Percentiles rank a stretch among this genome's conserved stretches.
These are phyloP conservation scores for Lethocerus indicus DNA, from an alignment of 1,140 invertebrate species.

Conservation along the genomic window DNA sequence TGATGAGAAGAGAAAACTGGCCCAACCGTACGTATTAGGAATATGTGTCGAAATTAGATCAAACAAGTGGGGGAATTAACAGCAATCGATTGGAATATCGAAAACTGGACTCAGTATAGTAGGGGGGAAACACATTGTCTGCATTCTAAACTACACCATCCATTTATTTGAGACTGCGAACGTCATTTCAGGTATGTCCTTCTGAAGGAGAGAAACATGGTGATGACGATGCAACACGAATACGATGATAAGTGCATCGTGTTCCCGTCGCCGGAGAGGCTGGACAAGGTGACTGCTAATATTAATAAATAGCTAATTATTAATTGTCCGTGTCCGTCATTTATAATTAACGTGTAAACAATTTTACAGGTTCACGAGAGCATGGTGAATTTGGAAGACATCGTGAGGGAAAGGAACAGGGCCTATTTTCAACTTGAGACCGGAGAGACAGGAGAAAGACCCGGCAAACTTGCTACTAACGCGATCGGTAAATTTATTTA, in stretches of 20 bases:
- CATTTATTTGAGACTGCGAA: no score
- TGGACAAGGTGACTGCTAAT: conserved; percentile 61
- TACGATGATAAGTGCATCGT: conserved; percentile 43
- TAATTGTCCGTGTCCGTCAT: not conserved
- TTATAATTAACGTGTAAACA: not conserved
- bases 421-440: conserved; percentile 86
- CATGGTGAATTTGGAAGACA: conserved; percentile 85
- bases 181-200: conserved; percentile 63
- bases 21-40: no score
- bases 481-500: conserved; percentile 30
- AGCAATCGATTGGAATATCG: no score
- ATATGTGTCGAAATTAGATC: no score
- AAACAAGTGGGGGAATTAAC: no score
- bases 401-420: conserved; percentile 81
- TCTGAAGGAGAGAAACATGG: conserved; percentile 92
- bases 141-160: no score
- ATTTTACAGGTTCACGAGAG: conserved; percentile 56
- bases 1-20: no score
- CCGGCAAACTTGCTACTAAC: conserved; percentile 36
- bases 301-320: not conserved
- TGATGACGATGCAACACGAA: conserved; percentile 88
- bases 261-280: conserved; percentile 89
- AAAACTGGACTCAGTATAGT: no score
- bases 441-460: conserved; percentile 63
- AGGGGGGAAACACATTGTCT: no score